phyloP scores from a whole-genome alignment of 2,113 vertebrate genomes.

The Periophthalmus modestus region DNA sequence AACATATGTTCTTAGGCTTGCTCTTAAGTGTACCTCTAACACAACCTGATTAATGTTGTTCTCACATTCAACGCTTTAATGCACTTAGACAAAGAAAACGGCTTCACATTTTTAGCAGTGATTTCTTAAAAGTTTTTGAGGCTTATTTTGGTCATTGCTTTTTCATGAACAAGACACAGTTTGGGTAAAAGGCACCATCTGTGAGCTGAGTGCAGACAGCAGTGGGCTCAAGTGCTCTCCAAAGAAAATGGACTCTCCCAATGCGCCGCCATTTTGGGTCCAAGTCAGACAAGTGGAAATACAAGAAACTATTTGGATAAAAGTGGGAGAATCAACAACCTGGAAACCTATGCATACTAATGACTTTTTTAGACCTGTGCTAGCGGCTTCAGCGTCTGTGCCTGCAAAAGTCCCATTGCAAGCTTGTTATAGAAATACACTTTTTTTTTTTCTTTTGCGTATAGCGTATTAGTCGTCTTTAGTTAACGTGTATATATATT shows the following conservation, averaged over 20 bases:
- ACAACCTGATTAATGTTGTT: too few species aligned
- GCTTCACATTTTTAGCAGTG: neutral
- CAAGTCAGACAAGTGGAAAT: conserved; percentile 1
- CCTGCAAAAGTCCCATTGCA: neutral
- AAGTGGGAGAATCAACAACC: neutral
- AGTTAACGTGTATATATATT: too few species aligned
- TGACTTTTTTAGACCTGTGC: neutral
- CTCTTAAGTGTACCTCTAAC: too few species aligned
- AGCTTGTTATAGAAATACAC: neutral
- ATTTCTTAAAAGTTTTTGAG: neutral
- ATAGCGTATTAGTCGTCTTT: too few species aligned
- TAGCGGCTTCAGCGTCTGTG: neutral
- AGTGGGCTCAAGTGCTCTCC: neutral
- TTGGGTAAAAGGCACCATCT: neutral
- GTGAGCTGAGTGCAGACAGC: neutral
- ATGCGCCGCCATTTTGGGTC: neutral
- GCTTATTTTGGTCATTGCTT: neutral
- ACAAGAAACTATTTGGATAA: conserved; percentile 1
- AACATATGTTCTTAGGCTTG: too few species aligned
- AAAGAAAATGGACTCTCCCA: conserved; percentile 15
- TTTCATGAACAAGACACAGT: conserved; percentile 1
- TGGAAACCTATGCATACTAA: conserved; percentile 1
- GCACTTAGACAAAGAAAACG: neutral
- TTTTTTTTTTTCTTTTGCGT: too few species aligned
- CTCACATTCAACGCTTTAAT: too few species aligned